Conservation (phyloP, 2,888 invertebrate genomes). For the Trichogramma evanescens region DNA sequence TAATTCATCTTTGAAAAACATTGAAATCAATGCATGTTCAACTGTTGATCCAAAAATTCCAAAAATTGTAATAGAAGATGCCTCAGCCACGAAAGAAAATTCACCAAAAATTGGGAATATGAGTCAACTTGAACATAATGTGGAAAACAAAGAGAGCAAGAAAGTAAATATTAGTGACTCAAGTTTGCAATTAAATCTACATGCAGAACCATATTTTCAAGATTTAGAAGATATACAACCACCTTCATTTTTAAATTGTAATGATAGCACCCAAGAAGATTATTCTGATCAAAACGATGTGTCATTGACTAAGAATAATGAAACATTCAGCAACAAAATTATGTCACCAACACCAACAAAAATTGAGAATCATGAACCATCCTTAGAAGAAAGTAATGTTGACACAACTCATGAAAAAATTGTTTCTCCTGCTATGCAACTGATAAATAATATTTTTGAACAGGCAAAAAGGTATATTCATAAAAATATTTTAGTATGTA, state of each 20-base stretch:
- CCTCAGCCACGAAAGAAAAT: background rate
- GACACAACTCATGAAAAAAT: background rate
- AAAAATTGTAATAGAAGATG: background rate
- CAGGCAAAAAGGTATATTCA: conserved; percentile 11
- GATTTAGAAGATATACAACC: conserved; percentile 28
- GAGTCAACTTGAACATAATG: background rate
- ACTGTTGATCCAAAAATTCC: background rate
- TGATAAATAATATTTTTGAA: background rate
- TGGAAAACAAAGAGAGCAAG: conserved; percentile 1
- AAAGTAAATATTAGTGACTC: background rate
- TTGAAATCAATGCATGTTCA: background rate
- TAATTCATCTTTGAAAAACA: background rate
- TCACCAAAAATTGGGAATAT: background rate
- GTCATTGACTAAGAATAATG: too few species aligned
- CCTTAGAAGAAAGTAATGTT: too few species aligned
- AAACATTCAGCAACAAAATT: too few species aligned
- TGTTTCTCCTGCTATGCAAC: background rate
- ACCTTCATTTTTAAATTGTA: conserved; percentile 26
- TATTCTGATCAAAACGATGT: too few species aligned
- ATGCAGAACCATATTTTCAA: conserved; percentile 11
- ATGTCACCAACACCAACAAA: too few species aligned
- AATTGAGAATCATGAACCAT: too few species aligned
- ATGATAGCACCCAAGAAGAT: conserved; percentile 19
- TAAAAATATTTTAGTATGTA: background rate
- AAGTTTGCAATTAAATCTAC: background rate